Evolutionary conservation across 1,140 invertebrate species (phyloP).

Genomic region (Lycorma delicatula): DNA sequence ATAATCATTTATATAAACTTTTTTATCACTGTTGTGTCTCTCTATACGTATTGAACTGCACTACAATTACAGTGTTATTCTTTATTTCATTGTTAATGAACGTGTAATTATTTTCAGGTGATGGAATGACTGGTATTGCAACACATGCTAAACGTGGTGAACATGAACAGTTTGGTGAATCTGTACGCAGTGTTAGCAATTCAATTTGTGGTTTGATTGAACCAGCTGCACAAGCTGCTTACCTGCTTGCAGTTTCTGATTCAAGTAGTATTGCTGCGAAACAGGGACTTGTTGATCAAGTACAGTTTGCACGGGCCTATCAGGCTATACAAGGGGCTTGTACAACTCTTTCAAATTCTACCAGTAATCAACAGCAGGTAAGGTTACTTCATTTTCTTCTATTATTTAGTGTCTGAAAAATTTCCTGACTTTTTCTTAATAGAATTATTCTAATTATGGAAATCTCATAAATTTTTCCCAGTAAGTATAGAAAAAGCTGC

Average conservation of each 20-base stretch:
- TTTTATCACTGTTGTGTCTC: too few relatives aligned
- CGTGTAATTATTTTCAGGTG: slow-evolving; percentile 46
- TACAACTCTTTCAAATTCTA: slow-evolving; percentile 62
- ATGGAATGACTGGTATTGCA: slow-evolving; percentile 91
- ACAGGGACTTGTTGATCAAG: slow-evolving; percentile 85
- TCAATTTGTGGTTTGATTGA: slow-evolving; percentile 91
- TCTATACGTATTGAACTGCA: too few relatives aligned
- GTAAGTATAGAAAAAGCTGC: not conserved
- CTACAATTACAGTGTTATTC: too few relatives aligned
- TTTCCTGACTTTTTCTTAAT: too few relatives aligned
- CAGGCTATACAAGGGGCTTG: slow-evolving; percentile 86
- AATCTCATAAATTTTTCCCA: not conserved
- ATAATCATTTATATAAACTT: too few relatives aligned
- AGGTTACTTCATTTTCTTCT: too few relatives aligned
- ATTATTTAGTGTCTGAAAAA: too few relatives aligned
- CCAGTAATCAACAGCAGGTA: slow-evolving; percentile 71
- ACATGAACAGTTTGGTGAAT: slow-evolving; percentile 77
- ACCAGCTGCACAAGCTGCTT: slow-evolving; percentile 86
- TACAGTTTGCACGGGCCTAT: slow-evolving; percentile 77
- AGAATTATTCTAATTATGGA: not conserved
- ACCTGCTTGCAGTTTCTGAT: slow-evolving; percentile 88
- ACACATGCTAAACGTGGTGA: slow-evolving; percentile 83
- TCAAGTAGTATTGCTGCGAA: slow-evolving; percentile 81
- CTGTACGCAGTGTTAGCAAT: slow-evolving; percentile 72
- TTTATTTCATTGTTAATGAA: slow-evolving; percentile 14